A percentile compares a stretch with the other conserved stretches of the same genome.
These are phyloP conservation scores for Clarias magur DNA, from an alignment of 2,113 vertebrate species.

Conservation along the genomic window DNA sequence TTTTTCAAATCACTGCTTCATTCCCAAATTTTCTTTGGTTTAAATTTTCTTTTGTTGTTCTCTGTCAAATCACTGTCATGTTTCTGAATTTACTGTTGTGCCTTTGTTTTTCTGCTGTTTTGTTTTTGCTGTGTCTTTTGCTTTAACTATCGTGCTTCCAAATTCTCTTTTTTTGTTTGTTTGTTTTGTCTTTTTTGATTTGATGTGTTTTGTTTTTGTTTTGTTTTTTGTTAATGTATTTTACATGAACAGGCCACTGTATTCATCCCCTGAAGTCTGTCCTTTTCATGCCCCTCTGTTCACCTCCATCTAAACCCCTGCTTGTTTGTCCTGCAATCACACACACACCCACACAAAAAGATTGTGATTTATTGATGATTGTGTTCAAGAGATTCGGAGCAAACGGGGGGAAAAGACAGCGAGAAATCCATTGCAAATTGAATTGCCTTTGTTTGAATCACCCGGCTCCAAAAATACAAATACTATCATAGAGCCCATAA, in stretches of 20 bases:
- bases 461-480: slow-evolving; percentile 75
- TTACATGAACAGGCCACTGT: slow-evolving; percentile 76
- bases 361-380: slow-evolving; percentile 99
- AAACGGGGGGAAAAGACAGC: slow-evolving; percentile 61
- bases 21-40: neutral
- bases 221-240: neutral
- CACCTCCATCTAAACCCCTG: slow-evolving; percentile 80
- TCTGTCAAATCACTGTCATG: neutral
- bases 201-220: neutral
- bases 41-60: neutral
- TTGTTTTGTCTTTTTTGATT: neutral
- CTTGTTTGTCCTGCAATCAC: slow-evolving; percentile 71
- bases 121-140: no score
- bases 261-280: slow-evolving; percentile 77
- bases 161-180: no score
- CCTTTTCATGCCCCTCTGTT: slow-evolving; percentile 78
- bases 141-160: no score
- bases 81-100: neutral
- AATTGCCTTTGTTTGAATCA: slow-evolving; percentile 94
- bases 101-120: neutral
- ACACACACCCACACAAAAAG: slow-evolving; percentile 75
- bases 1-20: neutral
- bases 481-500: slow-evolving; percentile 91
- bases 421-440: slow-evolving; percentile 96
- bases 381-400: slow-evolving; percentile 65